Conservation (phyloP, 2,888 invertebrate species). For the Napeogenes inachia region DNA sequence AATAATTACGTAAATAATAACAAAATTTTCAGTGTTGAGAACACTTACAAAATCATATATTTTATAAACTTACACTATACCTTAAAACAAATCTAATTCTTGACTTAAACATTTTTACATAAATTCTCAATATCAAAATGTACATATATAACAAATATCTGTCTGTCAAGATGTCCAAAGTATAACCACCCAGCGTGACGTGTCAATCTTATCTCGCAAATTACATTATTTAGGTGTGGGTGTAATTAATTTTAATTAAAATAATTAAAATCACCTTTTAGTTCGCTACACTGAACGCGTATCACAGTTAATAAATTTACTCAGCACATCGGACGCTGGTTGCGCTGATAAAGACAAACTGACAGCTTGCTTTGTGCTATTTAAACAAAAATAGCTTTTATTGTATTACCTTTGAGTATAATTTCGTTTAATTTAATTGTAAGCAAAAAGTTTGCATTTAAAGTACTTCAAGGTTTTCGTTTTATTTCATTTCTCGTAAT, state of each 20-base stretch:
- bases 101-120: too few species aligned
- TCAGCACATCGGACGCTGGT: slow-evolving; percentile 62
- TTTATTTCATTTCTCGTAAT: not conserved
- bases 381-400: slow-evolving; percentile 30
- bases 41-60: too few species aligned
- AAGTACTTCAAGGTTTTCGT: slow-evolving; percentile 7
- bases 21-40: too few species aligned
- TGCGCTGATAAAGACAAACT: slow-evolving; percentile 66
- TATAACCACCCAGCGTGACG: slow-evolving; percentile 46
- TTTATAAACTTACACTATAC: too few species aligned
- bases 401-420: slow-evolving; percentile 9
- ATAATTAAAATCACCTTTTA: slow-evolving; percentile 76
- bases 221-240: slow-evolving; percentile 76
- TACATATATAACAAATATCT: slow-evolving; percentile 20
- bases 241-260: slow-evolving; percentile 77
- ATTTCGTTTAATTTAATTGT: slow-evolving; percentile 27
- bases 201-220: slow-evolving; percentile 63
- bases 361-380: slow-evolving; percentile 36
- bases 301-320: slow-evolving; percentile 77
- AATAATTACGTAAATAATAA: too few species aligned
- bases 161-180: slow-evolving; percentile 25
- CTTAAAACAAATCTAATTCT: too few species aligned
- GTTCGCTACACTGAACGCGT: slow-evolving; percentile 73
- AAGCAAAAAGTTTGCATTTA: slow-evolving; percentile 28
- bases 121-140: too few species aligned